These are phyloP conservation scores for Anticlea derivata DNA, from an alignment of 2,888 invertebrate genomes.

Conservation along the genomic window DNA sequence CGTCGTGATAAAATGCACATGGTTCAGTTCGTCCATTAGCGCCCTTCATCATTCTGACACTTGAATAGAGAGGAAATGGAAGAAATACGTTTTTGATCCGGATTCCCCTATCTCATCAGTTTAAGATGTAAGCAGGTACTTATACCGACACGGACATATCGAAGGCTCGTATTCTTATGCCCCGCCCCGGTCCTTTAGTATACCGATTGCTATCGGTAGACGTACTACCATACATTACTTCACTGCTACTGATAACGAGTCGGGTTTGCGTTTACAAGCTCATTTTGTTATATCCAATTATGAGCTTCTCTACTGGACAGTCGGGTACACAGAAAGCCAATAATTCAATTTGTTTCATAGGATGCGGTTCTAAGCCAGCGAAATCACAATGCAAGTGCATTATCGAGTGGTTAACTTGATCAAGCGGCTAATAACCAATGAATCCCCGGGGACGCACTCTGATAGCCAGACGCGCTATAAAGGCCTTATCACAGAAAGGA, in stretches of 20 bases:
- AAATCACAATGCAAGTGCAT: slow-evolving; percentile 21
- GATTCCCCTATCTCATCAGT: not conserved
- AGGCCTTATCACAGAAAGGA: too few relatives aligned
- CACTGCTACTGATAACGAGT: too few relatives aligned
- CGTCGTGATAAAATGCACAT: not conserved
- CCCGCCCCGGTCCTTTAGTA: too few relatives aligned
- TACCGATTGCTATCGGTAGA: too few relatives aligned
- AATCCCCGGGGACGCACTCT: slow-evolving; percentile 23
- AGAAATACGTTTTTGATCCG: slow-evolving; percentile 8
- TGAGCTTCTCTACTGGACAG: too few relatives aligned
- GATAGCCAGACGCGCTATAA: not conserved
- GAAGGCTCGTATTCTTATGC: too few relatives aligned
- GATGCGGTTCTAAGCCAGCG: slow-evolving; percentile 42
- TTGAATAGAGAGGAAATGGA: slow-evolving; percentile 8
- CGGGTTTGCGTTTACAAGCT: too few relatives aligned
- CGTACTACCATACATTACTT: too few relatives aligned
- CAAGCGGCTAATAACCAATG: slow-evolving; percentile 24
- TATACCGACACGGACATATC: too few relatives aligned
- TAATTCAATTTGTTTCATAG: slow-evolving; percentile 19
- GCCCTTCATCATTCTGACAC: not conserved
- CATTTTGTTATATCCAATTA: too few relatives aligned
- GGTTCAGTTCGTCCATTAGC: slow-evolving; percentile 5
- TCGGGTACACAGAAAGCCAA: too few relatives aligned
- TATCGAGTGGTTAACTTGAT: slow-evolving; percentile 27
- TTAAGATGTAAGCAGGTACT: not conserved